Percentiles rank a stretch among this genome's conserved stretches.
Evolutionary conservation across 2,888 invertebrate species (phyloP).

Genomic region (Lordiphosa andalusiaca): DNA sequence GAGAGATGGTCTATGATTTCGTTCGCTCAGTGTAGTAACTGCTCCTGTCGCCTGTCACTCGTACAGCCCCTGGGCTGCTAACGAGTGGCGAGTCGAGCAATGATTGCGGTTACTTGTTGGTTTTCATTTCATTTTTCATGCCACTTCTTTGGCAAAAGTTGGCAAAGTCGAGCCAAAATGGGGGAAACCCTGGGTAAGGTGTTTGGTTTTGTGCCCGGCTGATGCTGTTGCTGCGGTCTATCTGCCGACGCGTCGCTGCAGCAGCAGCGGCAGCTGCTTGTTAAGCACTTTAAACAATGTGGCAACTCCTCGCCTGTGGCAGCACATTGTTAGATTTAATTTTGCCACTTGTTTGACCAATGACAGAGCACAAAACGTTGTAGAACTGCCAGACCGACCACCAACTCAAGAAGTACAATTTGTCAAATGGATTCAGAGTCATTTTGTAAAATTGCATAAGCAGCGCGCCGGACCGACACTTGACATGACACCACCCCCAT

Average conservation of each 20-base stretch:
- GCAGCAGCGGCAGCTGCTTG: slow-evolving; percentile 44
- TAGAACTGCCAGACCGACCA: slow-evolving; percentile 7
- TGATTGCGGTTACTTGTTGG: slow-evolving; percentile 72
- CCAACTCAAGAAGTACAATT: slow-evolving; percentile 50
- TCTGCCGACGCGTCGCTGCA: slow-evolving; percentile 4
- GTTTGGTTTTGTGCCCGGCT: slow-evolving; percentile 19
- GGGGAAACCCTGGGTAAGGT: slow-evolving; percentile 25
- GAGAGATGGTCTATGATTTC: too few relatives aligned
- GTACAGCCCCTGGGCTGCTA: slow-evolving; percentile 31
- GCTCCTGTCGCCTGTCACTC: not conserved
- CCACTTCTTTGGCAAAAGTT: slow-evolving; percentile 49
- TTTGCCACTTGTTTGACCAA: slow-evolving; percentile 76
- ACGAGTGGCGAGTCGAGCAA: slow-evolving; percentile 69
- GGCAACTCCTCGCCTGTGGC: slow-evolving; percentile 28
- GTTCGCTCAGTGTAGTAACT: not conserved
- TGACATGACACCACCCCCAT: slow-evolving; percentile 55
- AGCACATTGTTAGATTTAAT: slow-evolving; percentile 72
- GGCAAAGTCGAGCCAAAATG: slow-evolving; percentile 1
- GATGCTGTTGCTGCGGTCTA: slow-evolving; percentile 26
- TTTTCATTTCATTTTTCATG: slow-evolving; percentile 74
- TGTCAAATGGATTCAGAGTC: slow-evolving; percentile 72
- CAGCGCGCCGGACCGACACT: slow-evolving; percentile 36
- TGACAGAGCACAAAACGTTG: slow-evolving; percentile 60
- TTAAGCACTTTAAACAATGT: slow-evolving; percentile 75
- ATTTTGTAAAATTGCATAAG: slow-evolving; percentile 69